Base-by-base conservation (phyloP, 2,888 invertebrate species). In the Machimus rusticus region DNA sequence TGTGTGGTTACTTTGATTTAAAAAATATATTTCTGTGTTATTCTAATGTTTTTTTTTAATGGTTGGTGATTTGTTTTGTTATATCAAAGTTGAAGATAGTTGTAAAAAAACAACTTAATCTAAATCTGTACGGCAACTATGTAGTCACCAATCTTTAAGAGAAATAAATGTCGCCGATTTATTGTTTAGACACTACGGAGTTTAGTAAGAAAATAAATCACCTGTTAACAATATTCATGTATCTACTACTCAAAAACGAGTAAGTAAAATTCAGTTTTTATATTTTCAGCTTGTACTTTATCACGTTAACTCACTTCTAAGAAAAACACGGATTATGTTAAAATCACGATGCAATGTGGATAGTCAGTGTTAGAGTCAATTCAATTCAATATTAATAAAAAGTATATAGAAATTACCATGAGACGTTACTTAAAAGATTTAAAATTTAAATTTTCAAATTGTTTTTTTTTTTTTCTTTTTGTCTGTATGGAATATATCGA, bases 281-380 rank as follows among this genome's bases (percentile, higher is more conserved):
- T 12, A 66, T 23, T 23, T 66, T 66, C 28, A 66, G 28, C 23
- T 28, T 28, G 28, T 66, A 66, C 66, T 19, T 66, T 66, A 66
- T 28, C 19, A 66, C n/a, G 23, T 66, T 66, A 66, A 66, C 9
- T 66, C 12, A 66, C 66, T 66, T 66, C 28, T 66, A 66, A 66
- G 28, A 19, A 66, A 51, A 28, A 81, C 34, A 34, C 8, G 55
- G 34, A 81, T n/a, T 81, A n/a, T 76, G 81, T 81, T 81, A 81
- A 81, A 81, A 46, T 55, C 81, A 81, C 46, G 51, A 81, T 81
- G 51, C 81, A 81, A 31, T 43, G 51, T 23, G 81, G 34, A 51
- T 34, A 51, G n/a, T 77, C 34, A 34, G 39, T 78, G 78, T 81
- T 81, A 81, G 81, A 81, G 16, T 51, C 81, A 55, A 81, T 78